Percentiles rank a stretch among this genome's conserved stretches.
These are phyloP conservation scores for Vidua macroura DNA, from an alignment of 2,113 vertebrate species.

Conservation along the genomic window DNA sequence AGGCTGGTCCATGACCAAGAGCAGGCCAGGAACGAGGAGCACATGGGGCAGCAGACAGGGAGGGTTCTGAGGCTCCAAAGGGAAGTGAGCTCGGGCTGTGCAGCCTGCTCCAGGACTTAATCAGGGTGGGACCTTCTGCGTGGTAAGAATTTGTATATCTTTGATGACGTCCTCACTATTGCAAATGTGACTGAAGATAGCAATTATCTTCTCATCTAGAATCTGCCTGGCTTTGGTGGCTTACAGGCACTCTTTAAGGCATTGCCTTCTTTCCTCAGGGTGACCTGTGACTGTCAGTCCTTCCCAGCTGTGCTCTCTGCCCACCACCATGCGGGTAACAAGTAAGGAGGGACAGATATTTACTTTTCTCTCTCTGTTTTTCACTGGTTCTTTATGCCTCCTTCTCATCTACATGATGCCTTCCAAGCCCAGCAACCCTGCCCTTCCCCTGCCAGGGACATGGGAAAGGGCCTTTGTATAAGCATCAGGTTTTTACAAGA, in stretches of 20 bases:
- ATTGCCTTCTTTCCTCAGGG: constrained; percentile 4
- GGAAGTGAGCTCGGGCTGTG: fast-evolving
- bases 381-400: background rate
- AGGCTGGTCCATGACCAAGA: background rate
- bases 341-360: background rate
- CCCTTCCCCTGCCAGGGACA: background rate
- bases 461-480: background rate
- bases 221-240: background rate
- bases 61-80: background rate
- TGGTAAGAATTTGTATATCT: background rate
- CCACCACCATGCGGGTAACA: constrained; percentile 6
- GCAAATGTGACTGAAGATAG: background rate
- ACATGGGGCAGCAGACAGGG: background rate
- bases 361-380: background rate
- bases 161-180: background rate
- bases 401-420: background rate
- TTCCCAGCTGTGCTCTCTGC: background rate
- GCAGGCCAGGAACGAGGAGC: background rate
- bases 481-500: background rate
- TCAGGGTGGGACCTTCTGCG: background rate
- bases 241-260: background rate
- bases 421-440: background rate
- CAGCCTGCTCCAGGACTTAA: background rate
- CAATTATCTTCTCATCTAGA: background rate
- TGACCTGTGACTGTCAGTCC: background rate